Evolutionary conservation across 2,797 vertebrate species (phyloP).

Genomic region (Cetoscarus ocellatus): DNA sequence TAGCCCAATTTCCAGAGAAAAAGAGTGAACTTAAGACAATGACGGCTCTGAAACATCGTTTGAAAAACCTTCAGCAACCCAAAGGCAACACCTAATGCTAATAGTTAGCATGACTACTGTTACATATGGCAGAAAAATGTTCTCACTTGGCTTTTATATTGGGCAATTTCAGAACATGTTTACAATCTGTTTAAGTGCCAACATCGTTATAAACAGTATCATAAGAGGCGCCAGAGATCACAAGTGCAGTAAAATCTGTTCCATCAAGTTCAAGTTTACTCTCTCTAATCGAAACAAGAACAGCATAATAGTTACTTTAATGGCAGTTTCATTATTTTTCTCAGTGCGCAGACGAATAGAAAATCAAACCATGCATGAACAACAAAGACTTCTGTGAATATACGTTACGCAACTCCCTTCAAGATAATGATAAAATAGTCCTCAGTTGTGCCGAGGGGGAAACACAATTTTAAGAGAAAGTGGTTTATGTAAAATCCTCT

Average conservation of each 20-base stretch:
- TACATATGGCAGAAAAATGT: too few relatives aligned
- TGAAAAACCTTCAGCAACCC: too few relatives aligned
- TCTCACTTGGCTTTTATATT: too few relatives aligned
- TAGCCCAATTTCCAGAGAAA: too few relatives aligned
- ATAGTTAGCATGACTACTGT: too few relatives aligned
- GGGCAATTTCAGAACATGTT: not conserved
- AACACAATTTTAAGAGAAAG: conserved; percentile 62
- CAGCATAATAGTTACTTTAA: not conserved
- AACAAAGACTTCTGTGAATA: conserved; percentile 25
- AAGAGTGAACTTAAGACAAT: too few relatives aligned
- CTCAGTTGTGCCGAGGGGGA: conserved; percentile 31
- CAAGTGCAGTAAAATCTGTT: not conserved
- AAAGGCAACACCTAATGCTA: too few relatives aligned
- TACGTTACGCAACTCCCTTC: conserved; percentile 16
- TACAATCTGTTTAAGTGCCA: too few relatives aligned
- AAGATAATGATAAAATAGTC: conserved; percentile 34
- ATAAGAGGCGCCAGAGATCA: not conserved
- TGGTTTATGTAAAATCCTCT: conserved; percentile 70
- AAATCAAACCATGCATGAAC: conserved; percentile 19
- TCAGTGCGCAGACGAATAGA: not conserved
- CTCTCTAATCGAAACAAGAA: not conserved
- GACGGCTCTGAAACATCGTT: too few relatives aligned
- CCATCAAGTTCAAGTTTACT: not conserved
- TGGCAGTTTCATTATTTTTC: conserved; percentile 20
- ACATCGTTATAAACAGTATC: too few relatives aligned